Conservation (phyloP, 2,888 invertebrate species). For the Argyra leucocephala region DNA sequence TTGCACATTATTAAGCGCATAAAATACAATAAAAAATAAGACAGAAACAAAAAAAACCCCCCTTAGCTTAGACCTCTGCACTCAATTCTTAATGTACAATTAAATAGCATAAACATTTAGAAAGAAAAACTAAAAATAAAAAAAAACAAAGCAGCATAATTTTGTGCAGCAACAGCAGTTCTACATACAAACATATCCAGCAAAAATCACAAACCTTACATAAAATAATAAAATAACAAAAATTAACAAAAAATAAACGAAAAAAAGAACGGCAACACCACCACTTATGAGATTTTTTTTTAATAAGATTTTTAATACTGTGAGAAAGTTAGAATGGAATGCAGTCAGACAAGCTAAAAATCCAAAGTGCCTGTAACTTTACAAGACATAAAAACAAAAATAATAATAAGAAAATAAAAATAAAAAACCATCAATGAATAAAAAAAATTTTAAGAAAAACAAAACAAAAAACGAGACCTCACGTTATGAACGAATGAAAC, state of each 20-base stretch:
- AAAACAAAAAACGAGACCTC: slow-evolving; percentile 21
- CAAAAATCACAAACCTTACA: neutral
- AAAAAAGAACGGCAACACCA: slow-evolving; percentile 14
- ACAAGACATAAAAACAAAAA: slow-evolving; percentile 21
- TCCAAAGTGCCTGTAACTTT: slow-evolving; percentile 22
- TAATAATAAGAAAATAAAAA: too few relatives aligned
- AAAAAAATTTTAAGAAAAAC: slow-evolving; percentile 20
- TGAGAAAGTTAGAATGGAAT: slow-evolving; percentile 45
- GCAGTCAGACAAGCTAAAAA: slow-evolving; percentile 37
- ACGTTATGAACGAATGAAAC: slow-evolving; percentile 19
- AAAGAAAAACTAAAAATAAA: neutral
- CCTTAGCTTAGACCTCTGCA: neutral
- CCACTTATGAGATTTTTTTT: neutral
- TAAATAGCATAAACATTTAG: neutral
- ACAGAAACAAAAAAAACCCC: neutral
- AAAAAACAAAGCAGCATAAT: neutral
- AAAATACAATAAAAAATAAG: neutral
- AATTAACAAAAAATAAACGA: slow-evolving; percentile 10
- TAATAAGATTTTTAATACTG: slow-evolving; percentile 30
- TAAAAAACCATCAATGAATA: slow-evolving; percentile 16
- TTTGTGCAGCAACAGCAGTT: slow-evolving; percentile 11
- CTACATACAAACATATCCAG: slow-evolving; percentile 7
- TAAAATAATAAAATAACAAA: neutral
- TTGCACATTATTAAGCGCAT: slow-evolving; percentile 6
- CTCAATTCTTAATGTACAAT: neutral